phyloP scores from a whole-genome alignment of 2,113 vertebrate species.

The Etheostoma spectabile region DNA sequence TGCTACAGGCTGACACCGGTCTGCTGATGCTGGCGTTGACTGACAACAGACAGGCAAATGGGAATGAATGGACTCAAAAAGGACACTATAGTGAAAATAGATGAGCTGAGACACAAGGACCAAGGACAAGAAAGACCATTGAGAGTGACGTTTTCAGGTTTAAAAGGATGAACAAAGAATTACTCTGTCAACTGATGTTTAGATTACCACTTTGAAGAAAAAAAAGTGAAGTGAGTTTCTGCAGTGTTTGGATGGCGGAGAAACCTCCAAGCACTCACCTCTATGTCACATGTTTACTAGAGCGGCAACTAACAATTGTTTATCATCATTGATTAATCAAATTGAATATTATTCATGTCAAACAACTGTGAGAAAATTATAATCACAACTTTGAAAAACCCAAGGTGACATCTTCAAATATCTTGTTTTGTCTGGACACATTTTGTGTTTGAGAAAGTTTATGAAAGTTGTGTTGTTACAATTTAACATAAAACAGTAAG shows the following conservation, averaged over 20 bases:
- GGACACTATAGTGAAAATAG: background rate
- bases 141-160: background rate
- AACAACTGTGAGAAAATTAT: background rate
- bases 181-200: background rate
- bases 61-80: conserved; percentile 28
- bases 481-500: background rate
- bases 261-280: background rate
- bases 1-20: conserved; percentile 67
- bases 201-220: background rate
- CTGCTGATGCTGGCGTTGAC: conserved; percentile 28
- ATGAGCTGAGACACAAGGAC: background rate
- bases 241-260: background rate
- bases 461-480: background rate
- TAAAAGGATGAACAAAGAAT: background rate
- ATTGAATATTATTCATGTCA: background rate
- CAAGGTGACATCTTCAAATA: background rate
- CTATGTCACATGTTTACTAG: background rate
- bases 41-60: conserved; percentile 36
- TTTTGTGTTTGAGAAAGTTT: background rate
- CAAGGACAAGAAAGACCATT: background rate
- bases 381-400: background rate
- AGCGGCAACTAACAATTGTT: background rate
- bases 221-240: background rate
- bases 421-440: background rate
- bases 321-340: background rate